Evolutionary conservation across 2,888 invertebrate genomes (phyloP), one percentile per base, ranked within the genome.

Genomic region (Platypus cylindrus): DNA sequence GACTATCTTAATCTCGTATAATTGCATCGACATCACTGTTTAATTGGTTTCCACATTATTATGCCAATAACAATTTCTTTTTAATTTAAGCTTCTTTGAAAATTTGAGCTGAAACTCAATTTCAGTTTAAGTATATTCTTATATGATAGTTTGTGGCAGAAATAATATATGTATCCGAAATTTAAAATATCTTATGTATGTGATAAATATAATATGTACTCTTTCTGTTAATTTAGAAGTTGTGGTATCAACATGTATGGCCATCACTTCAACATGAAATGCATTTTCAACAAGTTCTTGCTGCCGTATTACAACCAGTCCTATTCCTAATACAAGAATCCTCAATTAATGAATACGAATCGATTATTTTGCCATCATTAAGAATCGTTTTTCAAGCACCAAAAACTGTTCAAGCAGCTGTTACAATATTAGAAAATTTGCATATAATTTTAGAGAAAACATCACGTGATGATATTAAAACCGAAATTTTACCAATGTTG

Each of bases 171-270:
- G n/a, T n/a, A n/a, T n/a, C n/a, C n/a, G n/a, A n/a, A n/a, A n/a
- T n/a, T n/a, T n/a, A n/a, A n/a, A n/a, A n/a, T n/a, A n/a, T n/a
- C n/a, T n/a, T n/a, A n/a, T n/a, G n/a, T n/a, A n/a, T n/a, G n/a
- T n/a, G n/a, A n/a, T n/a, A n/a, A n/a, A n/a, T n/a, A n/a, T n/a
- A n/a, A n/a, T n/a, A n/a, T n/a, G 3, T 12, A 26, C 13, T 2
- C 2, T 26, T n/a, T 12, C 11, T 29, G 30, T 36, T n/a, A 44
- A 64, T 67, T 32, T 70, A 95, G 94, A 94, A 93, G 83, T 68
- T 94, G 32, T 84, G 91, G 73, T 93, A 89, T 71, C 86, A 86
- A 59, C 87, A 87, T 60, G 79, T 94, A 30, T 90, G 93, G 83
- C 90, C 91, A 20, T 78, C 79, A 48, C 67, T 95, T 41, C 79